Conservation (phyloP, 2,888 invertebrate species). For the Archips xylosteana region DNA sequence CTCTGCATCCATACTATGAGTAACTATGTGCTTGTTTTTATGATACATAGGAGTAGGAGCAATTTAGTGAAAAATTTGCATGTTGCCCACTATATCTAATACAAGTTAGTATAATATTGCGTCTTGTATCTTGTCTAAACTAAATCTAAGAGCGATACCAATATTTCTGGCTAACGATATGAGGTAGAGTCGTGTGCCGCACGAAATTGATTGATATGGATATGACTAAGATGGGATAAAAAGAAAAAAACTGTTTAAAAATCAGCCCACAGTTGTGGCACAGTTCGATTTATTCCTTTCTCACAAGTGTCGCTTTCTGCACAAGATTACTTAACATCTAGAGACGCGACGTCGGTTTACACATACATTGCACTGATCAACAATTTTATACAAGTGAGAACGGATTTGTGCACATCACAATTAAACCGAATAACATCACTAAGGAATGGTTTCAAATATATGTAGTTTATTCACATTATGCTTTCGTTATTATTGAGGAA, state of each 20-base stretch:
- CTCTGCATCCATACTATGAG: too few species aligned
- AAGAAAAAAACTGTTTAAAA: constrained; percentile 58
- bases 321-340: constrained; percentile 51
- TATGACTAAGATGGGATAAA: not conserved
- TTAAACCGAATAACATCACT: constrained; percentile 52
- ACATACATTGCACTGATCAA: constrained; percentile 44
- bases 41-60: too few species aligned
- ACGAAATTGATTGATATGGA: not conserved
- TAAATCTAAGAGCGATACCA: not conserved
- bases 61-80: too few species aligned
- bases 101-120: too few species aligned
- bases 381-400: constrained; percentile 45
- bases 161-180: too few species aligned
- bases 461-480: constrained; percentile 47
- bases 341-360: constrained; percentile 21
- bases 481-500: constrained; percentile 45
- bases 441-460: constrained; percentile 60
- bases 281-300: constrained; percentile 79
- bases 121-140: too few species aligned
- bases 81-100: too few species aligned
- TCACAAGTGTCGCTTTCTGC: constrained; percentile 67
- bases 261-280: constrained; percentile 78
- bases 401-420: constrained; percentile 68
- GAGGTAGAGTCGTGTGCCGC: too few species aligned
- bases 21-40: too few species aligned